phyloP scores from a whole-genome alignment of 2,113 vertebrate species.

The Lathamus discolor region DNA sequence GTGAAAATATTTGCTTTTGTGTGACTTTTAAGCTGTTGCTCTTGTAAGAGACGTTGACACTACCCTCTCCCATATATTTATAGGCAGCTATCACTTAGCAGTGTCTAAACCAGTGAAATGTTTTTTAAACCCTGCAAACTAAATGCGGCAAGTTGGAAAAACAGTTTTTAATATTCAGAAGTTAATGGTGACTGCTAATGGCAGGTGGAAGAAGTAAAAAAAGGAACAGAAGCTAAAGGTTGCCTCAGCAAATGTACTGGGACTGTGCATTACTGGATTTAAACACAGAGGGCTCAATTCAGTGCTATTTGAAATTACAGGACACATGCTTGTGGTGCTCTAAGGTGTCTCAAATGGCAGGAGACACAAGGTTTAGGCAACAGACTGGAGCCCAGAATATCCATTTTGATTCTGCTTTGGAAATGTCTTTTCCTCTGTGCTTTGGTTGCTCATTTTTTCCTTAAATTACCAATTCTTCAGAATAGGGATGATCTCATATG shows the following conservation, averaged over 20 bases:
- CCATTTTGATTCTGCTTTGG: background rate
- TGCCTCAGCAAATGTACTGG: background rate
- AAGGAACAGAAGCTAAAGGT: background rate
- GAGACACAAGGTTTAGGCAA: background rate
- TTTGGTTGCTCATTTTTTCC: background rate
- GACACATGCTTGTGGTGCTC: background rate
- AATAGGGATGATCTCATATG: background rate
- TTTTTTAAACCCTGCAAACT: background rate
- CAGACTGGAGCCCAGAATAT: background rate
- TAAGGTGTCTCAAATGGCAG: background rate
- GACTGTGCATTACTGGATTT: background rate
- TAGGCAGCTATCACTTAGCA: background rate
- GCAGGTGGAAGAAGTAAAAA: background rate
- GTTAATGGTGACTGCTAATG: background rate
- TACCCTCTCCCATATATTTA: background rate
- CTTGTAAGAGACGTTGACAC: background rate
- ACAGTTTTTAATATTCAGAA: background rate
- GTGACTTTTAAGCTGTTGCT: background rate
- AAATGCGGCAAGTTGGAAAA: background rate
- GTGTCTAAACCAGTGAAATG: background rate
- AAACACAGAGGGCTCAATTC: background rate
- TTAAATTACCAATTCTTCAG: background rate
- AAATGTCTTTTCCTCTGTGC: background rate
- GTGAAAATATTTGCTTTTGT: background rate
- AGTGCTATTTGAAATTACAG: background rate